Conservation (phyloP, 1,140 invertebrate species). For the Latrodectus geometricus region DNA sequence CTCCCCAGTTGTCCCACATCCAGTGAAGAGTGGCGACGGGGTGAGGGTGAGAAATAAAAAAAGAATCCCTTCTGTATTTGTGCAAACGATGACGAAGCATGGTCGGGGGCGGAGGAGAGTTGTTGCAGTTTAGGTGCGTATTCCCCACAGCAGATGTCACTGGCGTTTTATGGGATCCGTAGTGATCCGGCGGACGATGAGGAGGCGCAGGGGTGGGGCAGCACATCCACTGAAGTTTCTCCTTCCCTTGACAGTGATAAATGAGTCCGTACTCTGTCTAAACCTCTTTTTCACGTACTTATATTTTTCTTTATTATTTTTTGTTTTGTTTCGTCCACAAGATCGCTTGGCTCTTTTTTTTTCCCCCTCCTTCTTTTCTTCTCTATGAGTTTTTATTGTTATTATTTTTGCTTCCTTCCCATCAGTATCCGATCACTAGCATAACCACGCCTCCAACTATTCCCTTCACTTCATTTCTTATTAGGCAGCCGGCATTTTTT, state of each 20-base stretch:
- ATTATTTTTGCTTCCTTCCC: conserved; percentile 55
- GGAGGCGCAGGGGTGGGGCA: background rate
- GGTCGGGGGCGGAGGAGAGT: background rate
- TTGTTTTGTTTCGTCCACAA: conserved; percentile 23
- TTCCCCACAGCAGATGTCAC: conserved; percentile 57
- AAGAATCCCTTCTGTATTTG: conserved; percentile 2
- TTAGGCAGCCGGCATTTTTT: conserved; percentile 24
- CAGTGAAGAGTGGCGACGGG: background rate
- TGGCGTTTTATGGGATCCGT: conserved; percentile 59
- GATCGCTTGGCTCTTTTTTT: conserved; percentile 47
- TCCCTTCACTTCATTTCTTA: conserved; percentile 51
- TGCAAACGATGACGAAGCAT: conserved; percentile 51
- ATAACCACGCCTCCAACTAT: conserved; percentile 54
- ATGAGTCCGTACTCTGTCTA: conserved; percentile 55
- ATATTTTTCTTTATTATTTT: conserved; percentile 48
- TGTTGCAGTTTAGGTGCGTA: conserved; percentile 34
- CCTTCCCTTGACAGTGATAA: conserved; percentile 57
- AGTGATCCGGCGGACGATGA: conserved; percentile 20
- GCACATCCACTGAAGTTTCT: conserved; percentile 44
- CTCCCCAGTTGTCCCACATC: background rate
- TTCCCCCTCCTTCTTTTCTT: conserved; percentile 15
- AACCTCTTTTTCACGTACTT: conserved; percentile 54
- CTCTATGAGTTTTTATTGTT: conserved; percentile 32
- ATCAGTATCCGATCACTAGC: conserved; percentile 59
- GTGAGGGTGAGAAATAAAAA: background rate